Conservation (phyloP, 2,888 invertebrate species). For the Cerastoderma edule region DNA sequence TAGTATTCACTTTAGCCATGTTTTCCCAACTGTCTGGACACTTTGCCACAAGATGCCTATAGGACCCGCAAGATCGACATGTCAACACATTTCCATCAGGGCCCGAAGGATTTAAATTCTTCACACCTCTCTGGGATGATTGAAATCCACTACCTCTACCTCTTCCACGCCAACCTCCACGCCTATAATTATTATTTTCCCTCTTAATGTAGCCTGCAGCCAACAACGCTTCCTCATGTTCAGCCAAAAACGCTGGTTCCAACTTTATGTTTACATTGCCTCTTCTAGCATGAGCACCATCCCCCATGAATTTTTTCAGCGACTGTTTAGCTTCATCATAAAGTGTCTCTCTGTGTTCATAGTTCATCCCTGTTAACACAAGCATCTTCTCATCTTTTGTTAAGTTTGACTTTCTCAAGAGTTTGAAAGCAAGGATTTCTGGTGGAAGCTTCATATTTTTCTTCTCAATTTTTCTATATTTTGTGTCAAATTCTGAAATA, state of each 20-base stretch:
- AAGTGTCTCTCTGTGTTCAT: slow-evolving; percentile 35
- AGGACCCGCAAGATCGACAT: slow-evolving; percentile 51
- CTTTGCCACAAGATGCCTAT: slow-evolving; percentile 39
- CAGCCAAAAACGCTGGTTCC: slow-evolving; percentile 26
- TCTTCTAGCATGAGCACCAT: not conserved
- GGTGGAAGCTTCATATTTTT: slow-evolving; percentile 35
- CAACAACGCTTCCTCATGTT: not conserved
- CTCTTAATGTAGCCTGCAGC: not conserved
- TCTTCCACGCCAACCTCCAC: not conserved
- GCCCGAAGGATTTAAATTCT: slow-evolving; percentile 44
- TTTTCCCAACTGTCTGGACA: slow-evolving; percentile 59
- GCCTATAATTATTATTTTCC: not conserved
- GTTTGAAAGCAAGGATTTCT: slow-evolving; percentile 24
- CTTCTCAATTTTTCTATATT: slow-evolving; percentile 57
- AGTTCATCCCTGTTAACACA: slow-evolving; percentile 54
- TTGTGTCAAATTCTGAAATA: slow-evolving; percentile 45
- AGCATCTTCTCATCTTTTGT: slow-evolving; percentile 33
- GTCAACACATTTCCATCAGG: slow-evolving; percentile 37
- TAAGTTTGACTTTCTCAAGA: slow-evolving; percentile 16
- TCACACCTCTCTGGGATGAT: too few relatives aligned
- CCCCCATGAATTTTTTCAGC: slow-evolving; percentile 40
- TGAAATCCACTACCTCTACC: not conserved
- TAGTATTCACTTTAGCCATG: slow-evolving; percentile 32
- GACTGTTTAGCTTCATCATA: slow-evolving; percentile 52
- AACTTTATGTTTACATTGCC: not conserved